Percentiles rank a stretch among this genome's conserved stretches.
These are phyloP conservation scores for Sceliomorpha sp. DNA, from an alignment of 2,888 invertebrate genomes.

Conservation along the genomic window DNA sequence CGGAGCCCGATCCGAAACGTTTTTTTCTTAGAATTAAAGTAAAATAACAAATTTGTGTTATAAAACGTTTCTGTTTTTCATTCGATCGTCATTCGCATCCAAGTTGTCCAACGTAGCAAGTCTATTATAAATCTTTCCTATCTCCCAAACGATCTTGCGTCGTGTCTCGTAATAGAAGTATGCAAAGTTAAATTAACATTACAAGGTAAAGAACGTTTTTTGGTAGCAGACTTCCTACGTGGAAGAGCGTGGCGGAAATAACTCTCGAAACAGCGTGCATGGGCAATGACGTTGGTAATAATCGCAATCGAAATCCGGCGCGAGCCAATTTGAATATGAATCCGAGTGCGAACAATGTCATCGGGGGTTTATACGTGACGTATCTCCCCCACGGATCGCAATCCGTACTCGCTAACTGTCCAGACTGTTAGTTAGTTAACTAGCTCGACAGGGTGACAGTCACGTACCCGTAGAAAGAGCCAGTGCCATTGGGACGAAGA, in stretches of 20 bases:
- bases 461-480: constrained; percentile 68
- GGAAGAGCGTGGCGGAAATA: constrained; percentile 55
- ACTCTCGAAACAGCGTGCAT: constrained; percentile 65
- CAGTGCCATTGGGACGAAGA: constrained; percentile 33
- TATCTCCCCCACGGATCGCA: constrained; percentile 78
- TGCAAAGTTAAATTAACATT: too few species aligned
- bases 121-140: too few species aligned
- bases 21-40: too few species aligned
- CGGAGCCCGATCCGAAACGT: too few species aligned
- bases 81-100: too few species aligned
- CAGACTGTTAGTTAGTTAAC: constrained; percentile 78
- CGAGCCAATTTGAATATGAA: constrained; percentile 79
- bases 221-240: constrained; percentile 28
- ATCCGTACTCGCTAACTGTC: constrained; percentile 73
- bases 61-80: too few species aligned
- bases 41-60: too few species aligned
- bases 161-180: too few species aligned
- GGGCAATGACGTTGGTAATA: constrained; percentile 74
- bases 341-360: constrained; percentile 80
- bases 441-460: constrained; percentile 78
- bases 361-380: constrained; percentile 77
- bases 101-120: too few species aligned
- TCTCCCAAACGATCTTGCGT: too few species aligned
- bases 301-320: constrained; percentile 73
- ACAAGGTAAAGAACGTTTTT: constrained; percentile 18